A percentile compares a stretch with the other conserved stretches of the same genome.
phyloP scores from a whole-genome alignment of 1,140 invertebrate genomes.

The Nasonia vitripennis region DNA sequence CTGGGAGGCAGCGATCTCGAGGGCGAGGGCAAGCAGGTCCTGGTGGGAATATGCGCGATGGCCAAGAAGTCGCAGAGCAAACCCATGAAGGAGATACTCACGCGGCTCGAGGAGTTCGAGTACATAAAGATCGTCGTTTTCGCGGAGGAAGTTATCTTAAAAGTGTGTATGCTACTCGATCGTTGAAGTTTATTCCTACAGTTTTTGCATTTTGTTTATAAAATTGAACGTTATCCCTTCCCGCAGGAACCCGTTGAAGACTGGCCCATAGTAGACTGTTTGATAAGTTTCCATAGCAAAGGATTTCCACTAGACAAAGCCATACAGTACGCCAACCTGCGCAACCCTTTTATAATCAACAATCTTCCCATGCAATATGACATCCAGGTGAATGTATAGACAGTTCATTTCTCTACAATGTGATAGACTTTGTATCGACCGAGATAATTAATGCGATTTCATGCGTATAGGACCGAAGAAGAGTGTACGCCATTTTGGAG shows the following conservation, averaged over 20 bases:
- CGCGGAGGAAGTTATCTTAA: conserved; percentile 94
- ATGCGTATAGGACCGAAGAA: conserved; percentile 84
- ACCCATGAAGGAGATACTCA: conserved; percentile 98
- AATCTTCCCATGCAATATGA: conserved; percentile 99
- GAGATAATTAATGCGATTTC: conserved; percentile 15
- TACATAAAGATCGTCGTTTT: conserved; percentile 96
- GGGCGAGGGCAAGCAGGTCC: conserved; percentile 87
- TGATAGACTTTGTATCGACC: not conserved
- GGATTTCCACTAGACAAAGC: conserved; percentile 99
- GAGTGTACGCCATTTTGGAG: conserved; percentile 96
- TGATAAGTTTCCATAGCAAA: conserved; percentile 99
- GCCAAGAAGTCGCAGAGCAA: conserved; percentile 98
- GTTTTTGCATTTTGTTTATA: not conserved
- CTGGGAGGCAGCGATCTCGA: conserved; percentile 70
- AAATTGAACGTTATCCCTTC: conserved; percentile 5
- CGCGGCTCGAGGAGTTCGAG: conserved; percentile 95
- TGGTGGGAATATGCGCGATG: conserved; percentile 99
- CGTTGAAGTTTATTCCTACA: not conserved
- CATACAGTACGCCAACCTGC: conserved; percentile 95
- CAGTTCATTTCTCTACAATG: too few relatives aligned
- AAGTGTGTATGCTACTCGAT: conserved; percentile 75
- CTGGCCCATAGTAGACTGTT: conserved; percentile 98
- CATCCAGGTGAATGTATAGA: conserved; percentile 83
- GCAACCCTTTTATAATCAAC: conserved; percentile 98
- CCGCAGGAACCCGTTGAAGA: conserved; percentile 93